A percentile compares a stretch with the other conserved stretches of the same genome.
Conservation (phyloP, 2,888 invertebrate genomes). For the Oscheius myriophilus region DNA sequence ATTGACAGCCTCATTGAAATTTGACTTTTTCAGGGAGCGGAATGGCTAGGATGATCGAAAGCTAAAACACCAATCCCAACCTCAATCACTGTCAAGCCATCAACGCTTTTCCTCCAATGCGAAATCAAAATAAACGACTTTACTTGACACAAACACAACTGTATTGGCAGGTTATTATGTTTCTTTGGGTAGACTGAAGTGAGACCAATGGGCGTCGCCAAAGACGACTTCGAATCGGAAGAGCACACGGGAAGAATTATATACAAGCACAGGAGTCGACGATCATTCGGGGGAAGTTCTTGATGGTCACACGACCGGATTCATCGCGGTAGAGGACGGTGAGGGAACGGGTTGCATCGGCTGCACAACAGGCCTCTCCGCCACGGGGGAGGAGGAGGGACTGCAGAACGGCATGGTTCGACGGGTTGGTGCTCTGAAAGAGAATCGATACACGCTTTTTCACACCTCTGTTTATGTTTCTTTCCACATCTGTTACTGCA, state of each 20-base stretch:
- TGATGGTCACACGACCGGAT: slow-evolving; percentile 40
- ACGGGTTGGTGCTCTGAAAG: slow-evolving; percentile 36
- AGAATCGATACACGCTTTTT: background rate
- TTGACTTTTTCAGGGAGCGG: slow-evolving; percentile 13
- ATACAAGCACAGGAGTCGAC: slow-evolving; percentile 50
- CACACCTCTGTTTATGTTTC: background rate
- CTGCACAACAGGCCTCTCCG: slow-evolving; percentile 46
- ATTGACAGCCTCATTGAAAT: too few relatives aligned
- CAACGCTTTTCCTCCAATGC: too few relatives aligned
- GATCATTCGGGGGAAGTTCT: slow-evolving; percentile 51
- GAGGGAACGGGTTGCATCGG: slow-evolving; percentile 41
- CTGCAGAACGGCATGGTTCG: slow-evolving; percentile 52
- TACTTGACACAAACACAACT: too few relatives aligned
- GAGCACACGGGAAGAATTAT: slow-evolving; percentile 20
- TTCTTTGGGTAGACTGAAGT: too few relatives aligned
- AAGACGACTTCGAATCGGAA: background rate
- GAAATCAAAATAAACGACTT: too few relatives aligned
- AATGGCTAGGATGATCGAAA: slow-evolving; percentile 10
- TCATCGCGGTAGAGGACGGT: slow-evolving; percentile 51
- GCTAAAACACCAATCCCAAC: background rate
- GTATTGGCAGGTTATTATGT: too few relatives aligned
- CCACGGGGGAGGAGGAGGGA: slow-evolving; percentile 42
- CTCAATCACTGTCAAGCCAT: too few relatives aligned
- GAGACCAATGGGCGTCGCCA: too few relatives aligned
- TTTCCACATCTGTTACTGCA: background rate